These are phyloP conservation scores for Temnothorax longispinosus DNA, from an alignment of 1,140 invertebrate species.

Conservation along the genomic window DNA sequence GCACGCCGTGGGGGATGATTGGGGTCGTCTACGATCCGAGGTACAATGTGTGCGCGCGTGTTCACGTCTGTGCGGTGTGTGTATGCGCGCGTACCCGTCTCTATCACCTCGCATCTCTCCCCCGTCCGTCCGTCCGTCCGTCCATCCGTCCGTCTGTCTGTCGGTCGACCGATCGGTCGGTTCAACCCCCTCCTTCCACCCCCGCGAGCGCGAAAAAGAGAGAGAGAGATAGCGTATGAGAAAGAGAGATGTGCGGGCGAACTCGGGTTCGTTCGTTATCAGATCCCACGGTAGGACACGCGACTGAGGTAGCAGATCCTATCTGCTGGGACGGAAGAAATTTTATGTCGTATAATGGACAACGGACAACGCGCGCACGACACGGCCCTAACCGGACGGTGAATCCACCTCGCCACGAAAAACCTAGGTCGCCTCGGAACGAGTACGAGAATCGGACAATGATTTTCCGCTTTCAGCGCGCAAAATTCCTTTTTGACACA, in stretches of 20 bases:
- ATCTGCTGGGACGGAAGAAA: slow-evolving; percentile 83
- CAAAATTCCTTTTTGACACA: neutral
- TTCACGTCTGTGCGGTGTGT: slow-evolving; percentile 30
- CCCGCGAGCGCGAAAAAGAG: slow-evolving; percentile 52
- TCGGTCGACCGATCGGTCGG: slow-evolving; percentile 64
- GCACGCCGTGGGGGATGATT: slow-evolving; percentile 77
- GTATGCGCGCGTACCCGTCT: slow-evolving; percentile 45
- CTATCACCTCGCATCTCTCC: slow-evolving; percentile 64
- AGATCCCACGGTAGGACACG: slow-evolving; percentile 84
- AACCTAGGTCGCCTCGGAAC: neutral
- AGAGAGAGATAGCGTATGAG: slow-evolving; percentile 27
- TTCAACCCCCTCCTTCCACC: slow-evolving; percentile 54
- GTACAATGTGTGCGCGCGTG: slow-evolving; percentile 51
- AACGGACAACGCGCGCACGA: slow-evolving; percentile 67
- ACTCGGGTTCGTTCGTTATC: slow-evolving; percentile 80
- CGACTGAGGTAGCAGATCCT: slow-evolving; percentile 81
- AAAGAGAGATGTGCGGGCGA: slow-evolving; percentile 69
- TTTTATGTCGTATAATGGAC: slow-evolving; percentile 85
- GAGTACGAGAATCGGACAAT: slow-evolving; percentile 34
- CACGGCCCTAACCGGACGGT: slow-evolving; percentile 56
- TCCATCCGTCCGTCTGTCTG: slow-evolving; percentile 62
- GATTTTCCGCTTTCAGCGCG: slow-evolving; percentile 25
- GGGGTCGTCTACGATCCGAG: slow-evolving; percentile 76
- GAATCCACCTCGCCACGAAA: slow-evolving; percentile 70
- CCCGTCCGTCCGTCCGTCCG: slow-evolving; percentile 64